Percentiles rank a stretch among this genome's conserved stretches.
Conservation (phyloP, 2,797 vertebrate species). For the Gadopsis bispinosus region DNA sequence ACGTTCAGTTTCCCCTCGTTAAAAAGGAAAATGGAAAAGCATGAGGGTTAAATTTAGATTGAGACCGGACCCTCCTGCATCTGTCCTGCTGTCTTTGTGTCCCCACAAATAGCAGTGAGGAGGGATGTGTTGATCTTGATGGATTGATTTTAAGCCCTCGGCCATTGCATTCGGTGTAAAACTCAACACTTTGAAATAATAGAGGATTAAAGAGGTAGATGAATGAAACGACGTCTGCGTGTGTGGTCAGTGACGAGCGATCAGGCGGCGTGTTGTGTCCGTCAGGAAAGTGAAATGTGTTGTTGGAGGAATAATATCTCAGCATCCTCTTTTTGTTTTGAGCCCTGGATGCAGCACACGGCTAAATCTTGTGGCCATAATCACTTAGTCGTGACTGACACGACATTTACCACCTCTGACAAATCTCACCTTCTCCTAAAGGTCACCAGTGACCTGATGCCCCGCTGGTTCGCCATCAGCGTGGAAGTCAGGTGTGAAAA, state of each 20-base stretch:
- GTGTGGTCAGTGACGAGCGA: neutral
- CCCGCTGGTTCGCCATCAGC: neutral
- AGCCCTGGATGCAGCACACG: neutral
- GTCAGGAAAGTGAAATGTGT: neutral
- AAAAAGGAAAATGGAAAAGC: conserved; percentile 56
- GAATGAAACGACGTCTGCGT: neutral
- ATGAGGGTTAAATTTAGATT: conserved; percentile 56
- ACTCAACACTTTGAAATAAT: neutral
- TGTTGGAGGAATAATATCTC: neutral
- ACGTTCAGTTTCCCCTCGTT: conserved; percentile 63
- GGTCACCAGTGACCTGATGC: conserved; percentile 29
- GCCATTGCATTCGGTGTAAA: neutral
- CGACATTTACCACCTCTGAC: conserved; percentile 20
- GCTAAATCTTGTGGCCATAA: conserved; percentile 20
- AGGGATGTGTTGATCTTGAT: conserved; percentile 33
- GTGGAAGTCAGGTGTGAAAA: conserved; percentile 44
- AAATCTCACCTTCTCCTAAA: conserved; percentile 48
- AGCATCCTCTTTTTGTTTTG: neutral
- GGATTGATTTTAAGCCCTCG: conserved; percentile 32
- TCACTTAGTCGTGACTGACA: conserved; percentile 28
- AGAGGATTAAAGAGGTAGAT: neutral
- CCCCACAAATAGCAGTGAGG: conserved; percentile 45
- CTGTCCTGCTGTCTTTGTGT: conserved; percentile 10
- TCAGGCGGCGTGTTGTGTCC: neutral
- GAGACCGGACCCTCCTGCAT: conserved; percentile 35